Evolutionary conservation across 2,888 invertebrate genomes (phyloP).

Genomic region (Drosophila lutescens): DNA sequence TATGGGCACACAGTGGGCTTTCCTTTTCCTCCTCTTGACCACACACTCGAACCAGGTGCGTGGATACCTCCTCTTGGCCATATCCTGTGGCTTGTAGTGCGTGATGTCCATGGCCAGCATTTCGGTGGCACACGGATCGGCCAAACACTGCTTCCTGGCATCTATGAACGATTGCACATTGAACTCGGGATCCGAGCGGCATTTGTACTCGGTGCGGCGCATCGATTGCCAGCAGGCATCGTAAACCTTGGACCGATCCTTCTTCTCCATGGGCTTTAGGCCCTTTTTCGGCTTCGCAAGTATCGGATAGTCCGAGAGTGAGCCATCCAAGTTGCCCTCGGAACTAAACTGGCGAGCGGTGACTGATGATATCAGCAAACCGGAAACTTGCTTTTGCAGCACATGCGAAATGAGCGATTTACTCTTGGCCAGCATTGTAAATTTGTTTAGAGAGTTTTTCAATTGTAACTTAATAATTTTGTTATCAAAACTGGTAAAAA

Average conservation of each 20-base stretch:
- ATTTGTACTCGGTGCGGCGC: slow-evolving; percentile 65
- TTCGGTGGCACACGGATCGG: slow-evolving; percentile 39
- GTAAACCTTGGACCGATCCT: slow-evolving; percentile 25
- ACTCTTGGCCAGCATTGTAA: not conserved
- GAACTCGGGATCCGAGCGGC: slow-evolving; percentile 64
- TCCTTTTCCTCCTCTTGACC: slow-evolving; percentile 42
- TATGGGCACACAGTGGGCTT: slow-evolving; percentile 31
- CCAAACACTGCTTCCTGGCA: slow-evolving; percentile 39
- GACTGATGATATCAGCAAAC: not conserved
- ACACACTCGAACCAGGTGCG: slow-evolving; percentile 66
- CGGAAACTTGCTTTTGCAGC: not conserved
- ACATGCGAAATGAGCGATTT: not conserved
- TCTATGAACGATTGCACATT: slow-evolving; percentile 45
- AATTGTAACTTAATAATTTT: slow-evolving; percentile 1
- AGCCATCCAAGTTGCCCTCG: not conserved
- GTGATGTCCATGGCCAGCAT: slow-evolving; percentile 25
- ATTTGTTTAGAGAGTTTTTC: not conserved
- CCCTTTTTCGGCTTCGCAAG: not conserved
- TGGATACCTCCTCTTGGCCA: slow-evolving; percentile 43
- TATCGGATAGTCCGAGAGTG: not conserved
- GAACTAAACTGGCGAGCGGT: not conserved
- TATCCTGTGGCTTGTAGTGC: slow-evolving; percentile 53
- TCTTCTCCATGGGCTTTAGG: not conserved
- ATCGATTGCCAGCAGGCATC: slow-evolving; percentile 63
- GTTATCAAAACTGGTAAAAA: not conserved